A percentile compares a stretch with the other conserved stretches of the same genome.
These are phyloP conservation scores for Xyrichtys novacula DNA, from an alignment of 2,797 vertebrate species.

Conservation along the genomic window DNA sequence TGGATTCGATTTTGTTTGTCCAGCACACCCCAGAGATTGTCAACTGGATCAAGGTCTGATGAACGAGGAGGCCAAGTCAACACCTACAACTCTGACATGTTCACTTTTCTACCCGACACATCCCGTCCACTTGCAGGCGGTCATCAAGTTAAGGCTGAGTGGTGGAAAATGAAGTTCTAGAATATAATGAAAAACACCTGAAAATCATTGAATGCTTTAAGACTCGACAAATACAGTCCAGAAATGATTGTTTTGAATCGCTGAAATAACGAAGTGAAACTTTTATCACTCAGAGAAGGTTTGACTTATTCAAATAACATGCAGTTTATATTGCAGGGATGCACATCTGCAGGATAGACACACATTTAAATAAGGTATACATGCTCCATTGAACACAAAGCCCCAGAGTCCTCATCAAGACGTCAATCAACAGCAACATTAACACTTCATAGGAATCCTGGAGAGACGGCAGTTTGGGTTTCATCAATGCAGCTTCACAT, in stretches of 20 bases:
- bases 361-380: slow-evolving; percentile 40
- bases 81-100: too few species aligned
- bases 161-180: too few species aligned
- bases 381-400: slow-evolving; percentile 49
- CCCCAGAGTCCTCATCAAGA: slow-evolving; percentile 46
- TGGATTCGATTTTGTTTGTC: too few species aligned
- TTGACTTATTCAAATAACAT: slow-evolving; percentile 25
- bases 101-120: too few species aligned
- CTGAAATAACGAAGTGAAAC: slow-evolving; percentile 7
- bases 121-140: too few species aligned
- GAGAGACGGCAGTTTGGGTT: slow-evolving; percentile 30
- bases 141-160: too few species aligned
- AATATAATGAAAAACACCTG: too few species aligned
- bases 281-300: background rate
- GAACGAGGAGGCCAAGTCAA: too few species aligned
- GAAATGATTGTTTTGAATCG: background rate
- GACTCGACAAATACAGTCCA: too few species aligned
- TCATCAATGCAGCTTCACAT: slow-evolving; percentile 19
- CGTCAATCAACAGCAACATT: slow-evolving; percentile 63
- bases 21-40: too few species aligned
- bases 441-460: slow-evolving; percentile 48
- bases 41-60: too few species aligned
- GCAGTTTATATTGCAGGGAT: slow-evolving; percentile 15
- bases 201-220: too few species aligned
- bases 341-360: slow-evolving; percentile 62